Evolutionary conservation across 2,113 vertebrate species (phyloP), one percentile per base, ranked within the genome.

Genomic region (Crotalus horridus): DNA sequence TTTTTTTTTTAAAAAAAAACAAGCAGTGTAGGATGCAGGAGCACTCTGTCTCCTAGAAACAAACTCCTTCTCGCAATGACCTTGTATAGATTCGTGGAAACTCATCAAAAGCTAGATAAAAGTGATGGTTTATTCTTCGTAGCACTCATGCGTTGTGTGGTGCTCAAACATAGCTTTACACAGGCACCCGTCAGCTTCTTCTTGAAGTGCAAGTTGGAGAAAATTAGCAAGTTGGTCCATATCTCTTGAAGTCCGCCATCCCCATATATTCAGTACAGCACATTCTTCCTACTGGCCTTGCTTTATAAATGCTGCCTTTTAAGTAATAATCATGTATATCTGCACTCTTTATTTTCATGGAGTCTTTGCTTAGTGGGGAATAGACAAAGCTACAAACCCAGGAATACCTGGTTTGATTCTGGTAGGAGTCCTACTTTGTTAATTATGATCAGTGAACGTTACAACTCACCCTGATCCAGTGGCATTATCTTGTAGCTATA

Each of bases 81-180:
- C 95, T 97, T 96, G 95, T 95, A 92, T 85, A 17, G 33, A 54
- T 26, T 94, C 85, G 93, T 61, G 56, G 64, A 93, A 89, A 85
- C 94, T 96, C 93, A 95, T 96, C 88, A 93, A 94, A 96, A 94
- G 89, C 95, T 95, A 95, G 95, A 96, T 81, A 26, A 94, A 96
- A 93, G 85, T 61, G 88, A 20, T 87, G 87, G 87, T 54, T 95
- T 81, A 43, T 81, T 93, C 91, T 90, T 89, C 15, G 0, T 6
- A 17, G 15, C 17, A 21, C 53, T 90, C 39, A 43, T 9, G 33
- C 7, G 7, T 81, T 81, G 33, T 17, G 33, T 21, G 74, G 1
- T 81, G 33, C 74, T 81, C 74, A 43, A 81, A 21, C 33, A 39
- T 39, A 39, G 48, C 5, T 51, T 51, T 26, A 15, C 26, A 53